A percentile compares a stretch with the other conserved stretches of the same genome.
These are phyloP conservation scores for Magallana ariakensis DNA, from an alignment of 1,140 invertebrate species.

Conservation along the genomic window DNA sequence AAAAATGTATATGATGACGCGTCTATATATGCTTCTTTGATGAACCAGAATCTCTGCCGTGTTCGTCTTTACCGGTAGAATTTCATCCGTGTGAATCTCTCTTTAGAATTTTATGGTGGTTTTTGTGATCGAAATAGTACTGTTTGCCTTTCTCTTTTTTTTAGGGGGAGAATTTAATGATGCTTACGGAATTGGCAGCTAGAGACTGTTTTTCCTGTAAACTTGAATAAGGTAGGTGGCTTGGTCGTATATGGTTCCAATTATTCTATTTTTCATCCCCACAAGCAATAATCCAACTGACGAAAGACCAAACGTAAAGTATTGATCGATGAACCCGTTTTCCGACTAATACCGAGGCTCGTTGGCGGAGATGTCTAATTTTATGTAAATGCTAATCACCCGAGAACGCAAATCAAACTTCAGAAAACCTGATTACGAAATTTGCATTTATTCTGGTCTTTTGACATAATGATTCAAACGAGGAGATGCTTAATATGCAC, in stretches of 20 bases:
- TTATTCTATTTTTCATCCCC: conserved; percentile 2
- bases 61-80: not conserved
- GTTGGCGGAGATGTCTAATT: not conserved
- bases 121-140: no score
- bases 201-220: not conserved
- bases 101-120: not conserved
- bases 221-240: not conserved
- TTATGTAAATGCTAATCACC: conserved; percentile 25
- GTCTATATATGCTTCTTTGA: not conserved
- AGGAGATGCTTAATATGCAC: not conserved
- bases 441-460: conserved; percentile 18
- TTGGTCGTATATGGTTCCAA: not conserved
- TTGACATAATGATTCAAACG: not conserved
- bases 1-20: conserved; percentile 1
- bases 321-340: not conserved
- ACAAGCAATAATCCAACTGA: not conserved
- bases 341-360: not conserved
- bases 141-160: not conserved
- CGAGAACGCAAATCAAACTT: not conserved
- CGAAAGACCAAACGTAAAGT: not conserved
- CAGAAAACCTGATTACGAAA: not conserved
- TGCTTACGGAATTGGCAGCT: not conserved
- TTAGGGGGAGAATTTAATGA: not conserved
- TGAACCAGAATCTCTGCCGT: not conserved
- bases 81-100: not conserved